phyloP scores from a whole-genome alignment of 2,888 invertebrate genomes.

The Carcina quercana region DNA sequence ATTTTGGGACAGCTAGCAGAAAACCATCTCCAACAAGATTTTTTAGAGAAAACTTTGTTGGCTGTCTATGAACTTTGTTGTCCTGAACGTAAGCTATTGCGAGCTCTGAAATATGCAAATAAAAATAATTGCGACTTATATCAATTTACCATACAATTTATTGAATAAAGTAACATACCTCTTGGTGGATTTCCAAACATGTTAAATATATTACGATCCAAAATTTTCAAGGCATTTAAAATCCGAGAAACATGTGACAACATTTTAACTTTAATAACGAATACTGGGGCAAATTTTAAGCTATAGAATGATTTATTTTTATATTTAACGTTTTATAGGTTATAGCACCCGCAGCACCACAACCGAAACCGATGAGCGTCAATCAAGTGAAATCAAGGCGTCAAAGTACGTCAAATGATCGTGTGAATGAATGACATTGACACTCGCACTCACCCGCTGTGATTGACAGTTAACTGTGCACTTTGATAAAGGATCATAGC shows the following conservation, averaged over 20 bases:
- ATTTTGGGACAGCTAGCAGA: slow-evolving; percentile 88
- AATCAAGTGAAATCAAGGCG: too few species aligned
- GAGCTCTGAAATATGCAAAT: slow-evolving; percentile 37
- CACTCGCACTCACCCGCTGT: too few species aligned
- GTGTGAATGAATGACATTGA: too few species aligned
- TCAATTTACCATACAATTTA: too few species aligned
- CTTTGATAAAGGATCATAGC: too few species aligned
- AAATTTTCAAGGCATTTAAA: slow-evolving; percentile 34
- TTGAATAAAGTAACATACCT: slow-evolving; percentile 35
- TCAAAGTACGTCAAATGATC: too few species aligned
- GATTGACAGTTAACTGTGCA: too few species aligned
- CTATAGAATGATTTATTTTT: too few species aligned
- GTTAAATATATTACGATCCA: slow-evolving; percentile 44
- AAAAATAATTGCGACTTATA: not conserved
- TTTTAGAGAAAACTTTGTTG: slow-evolving; percentile 68
- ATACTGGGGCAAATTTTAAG: too few species aligned
- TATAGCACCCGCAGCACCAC: too few species aligned
- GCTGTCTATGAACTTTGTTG: slow-evolving; percentile 18
- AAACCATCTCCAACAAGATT: slow-evolving; percentile 83
- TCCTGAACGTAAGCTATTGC: slow-evolving; percentile 45
- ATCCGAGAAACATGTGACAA: slow-evolving; percentile 35
- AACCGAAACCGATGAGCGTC: too few species aligned
- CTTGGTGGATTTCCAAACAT: slow-evolving; percentile 51
- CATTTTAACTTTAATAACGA: slow-evolving; percentile 27
- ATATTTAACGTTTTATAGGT: too few species aligned